Conservation (phyloP, 2,113 vertebrate genomes). For the Rhagologus leucostigma region DNA sequence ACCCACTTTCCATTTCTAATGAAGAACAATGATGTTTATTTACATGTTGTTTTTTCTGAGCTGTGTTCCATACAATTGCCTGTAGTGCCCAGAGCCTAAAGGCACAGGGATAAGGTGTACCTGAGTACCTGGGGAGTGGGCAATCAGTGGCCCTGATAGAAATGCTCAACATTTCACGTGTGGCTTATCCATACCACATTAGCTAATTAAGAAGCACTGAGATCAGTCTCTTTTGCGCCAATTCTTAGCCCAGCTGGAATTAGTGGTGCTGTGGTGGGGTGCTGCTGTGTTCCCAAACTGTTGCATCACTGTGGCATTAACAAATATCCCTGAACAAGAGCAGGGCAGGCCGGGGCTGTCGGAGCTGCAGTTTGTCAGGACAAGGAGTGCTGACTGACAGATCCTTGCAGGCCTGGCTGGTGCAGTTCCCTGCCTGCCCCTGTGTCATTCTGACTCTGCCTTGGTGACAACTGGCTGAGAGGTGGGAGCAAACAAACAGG, state of each 20-base stretch:
- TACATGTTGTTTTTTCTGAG: background rate
- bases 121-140: background rate
- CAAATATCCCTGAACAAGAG: background rate
- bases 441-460: background rate
- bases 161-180: background rate
- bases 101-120: background rate
- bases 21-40: background rate
- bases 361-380: background rate
- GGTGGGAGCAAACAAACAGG: background rate
- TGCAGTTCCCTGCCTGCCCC: background rate
- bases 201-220: background rate
- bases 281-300: background rate
- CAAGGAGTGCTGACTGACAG: background rate
- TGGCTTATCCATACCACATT: background rate
- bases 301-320: background rate
- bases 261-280: background rate
- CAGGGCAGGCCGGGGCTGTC: background rate
- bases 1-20: background rate
- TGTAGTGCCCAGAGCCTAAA: background rate
- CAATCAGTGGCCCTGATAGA: background rate
- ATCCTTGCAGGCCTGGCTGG: background rate
- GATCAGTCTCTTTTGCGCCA: background rate
- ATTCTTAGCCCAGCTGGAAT: background rate
- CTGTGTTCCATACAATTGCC: background rate
- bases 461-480: background rate